Evolutionary conservation across 1,140 invertebrate species (phyloP), one percentile per base, ranked within the genome.

Genomic region (Microplitis demolitor): DNA sequence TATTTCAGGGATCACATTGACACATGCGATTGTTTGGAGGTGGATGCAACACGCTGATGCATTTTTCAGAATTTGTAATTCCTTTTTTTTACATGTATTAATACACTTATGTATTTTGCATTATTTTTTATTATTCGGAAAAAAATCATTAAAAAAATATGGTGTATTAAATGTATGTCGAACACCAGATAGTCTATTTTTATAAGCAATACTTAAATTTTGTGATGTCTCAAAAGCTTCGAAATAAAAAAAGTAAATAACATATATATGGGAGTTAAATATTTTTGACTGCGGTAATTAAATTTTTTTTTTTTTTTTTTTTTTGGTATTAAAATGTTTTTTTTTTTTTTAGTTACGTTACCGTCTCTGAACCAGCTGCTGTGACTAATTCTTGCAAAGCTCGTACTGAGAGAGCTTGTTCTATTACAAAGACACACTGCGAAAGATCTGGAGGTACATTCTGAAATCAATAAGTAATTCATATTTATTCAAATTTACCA

Each of bases 351-450:
- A 45, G 39, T 45, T 79, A 81, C 77, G 67, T 94, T 92, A 97
- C 95, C 88, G 94, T 93, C 90, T 96, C 94, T 53, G 92, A 94
- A 70, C 93, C 94, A 51, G 96, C 93, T 5, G 96, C 96, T 54
- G 96, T 97, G 6, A 98, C 97, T 83, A 99, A 91, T 88, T 99
- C 98, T 89, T 99, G 98, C 54, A 99, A 88, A 69, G 98, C 98
- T 84, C 98, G 90, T 61, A 99, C 98, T 72, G 98, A 99, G 69
- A 99, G 88, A n/a, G 98, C 98, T 90, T 98, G 95, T 87, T 99
- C 98, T 80, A 99, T 98, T 63, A 99, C 97, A 87, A 99, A 99
- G 13, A 98, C 96, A 86, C 97, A 98, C 89, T 98, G 97, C 64
- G 97, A 97, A 77, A 99, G 90, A 86, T 99, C 98, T 53, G 98